A percentile compares a stretch with the other conserved stretches of the same genome.
Evolutionary conservation across 2,888 invertebrate species (phyloP).

Genomic region (Hedychridium roseum): DNA sequence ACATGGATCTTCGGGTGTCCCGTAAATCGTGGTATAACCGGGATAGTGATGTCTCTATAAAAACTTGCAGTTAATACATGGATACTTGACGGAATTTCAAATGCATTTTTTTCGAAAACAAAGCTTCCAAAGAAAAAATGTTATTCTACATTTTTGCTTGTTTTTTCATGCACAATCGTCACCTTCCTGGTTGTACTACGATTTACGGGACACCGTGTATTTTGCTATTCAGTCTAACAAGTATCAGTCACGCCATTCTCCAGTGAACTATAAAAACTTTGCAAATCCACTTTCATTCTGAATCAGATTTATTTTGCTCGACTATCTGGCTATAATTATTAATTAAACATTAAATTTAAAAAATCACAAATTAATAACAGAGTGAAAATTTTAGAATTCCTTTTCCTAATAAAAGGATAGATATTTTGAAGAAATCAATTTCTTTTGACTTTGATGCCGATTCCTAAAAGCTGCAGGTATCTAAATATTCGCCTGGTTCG

Average conservation of each 20-base stretch:
- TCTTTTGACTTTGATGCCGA: too few relatives aligned
- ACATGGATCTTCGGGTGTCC: too few relatives aligned
- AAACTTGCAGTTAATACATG: too few relatives aligned
- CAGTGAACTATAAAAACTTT: background rate
- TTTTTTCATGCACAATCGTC: constrained; percentile 8
- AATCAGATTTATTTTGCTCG: constrained; percentile 4
- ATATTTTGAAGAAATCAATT: background rate
- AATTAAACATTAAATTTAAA: too few relatives aligned
- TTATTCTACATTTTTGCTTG: background rate
- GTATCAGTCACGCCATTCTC: background rate
- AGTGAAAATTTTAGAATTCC: background rate
- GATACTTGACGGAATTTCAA: too few relatives aligned
- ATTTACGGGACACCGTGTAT: too few relatives aligned
- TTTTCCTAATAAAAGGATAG: background rate
- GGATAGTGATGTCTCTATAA: too few relatives aligned
- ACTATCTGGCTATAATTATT: background rate
- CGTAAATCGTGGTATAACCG: too few relatives aligned
- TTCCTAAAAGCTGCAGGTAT: too few relatives aligned
- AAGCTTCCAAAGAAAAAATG: background rate
- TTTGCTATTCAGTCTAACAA: background rate
- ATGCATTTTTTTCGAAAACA: background rate
- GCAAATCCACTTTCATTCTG: background rate
- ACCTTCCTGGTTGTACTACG: constrained; percentile 7
- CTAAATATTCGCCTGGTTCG: too few relatives aligned
- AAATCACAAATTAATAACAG: too few relatives aligned